A percentile compares a stretch with the other conserved stretches of the same genome.
Evolutionary conservation across 2,113 vertebrate species (phyloP).

Genomic region (Butorides virescens): DNA sequence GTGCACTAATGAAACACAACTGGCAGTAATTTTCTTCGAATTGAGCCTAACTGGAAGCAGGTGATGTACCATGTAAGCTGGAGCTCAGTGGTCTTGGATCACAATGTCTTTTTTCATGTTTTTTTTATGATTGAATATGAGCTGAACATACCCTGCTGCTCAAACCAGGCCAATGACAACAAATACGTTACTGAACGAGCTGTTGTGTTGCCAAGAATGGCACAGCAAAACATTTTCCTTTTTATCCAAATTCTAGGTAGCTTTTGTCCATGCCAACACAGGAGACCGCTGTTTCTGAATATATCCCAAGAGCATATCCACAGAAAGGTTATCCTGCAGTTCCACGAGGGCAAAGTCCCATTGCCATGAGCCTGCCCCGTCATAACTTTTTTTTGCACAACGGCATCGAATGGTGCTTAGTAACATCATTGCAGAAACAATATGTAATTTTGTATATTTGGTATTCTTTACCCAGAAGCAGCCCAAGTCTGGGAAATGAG

Average conservation of each 20-base stretch:
- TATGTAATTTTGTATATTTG: neutral
- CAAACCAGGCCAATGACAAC: neutral
- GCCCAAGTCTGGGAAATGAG: neutral
- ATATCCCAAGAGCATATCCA: neutral
- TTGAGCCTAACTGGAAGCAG: constrained; percentile 5
- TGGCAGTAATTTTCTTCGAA: neutral
- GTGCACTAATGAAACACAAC: constrained; percentile 1
- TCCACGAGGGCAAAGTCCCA: neutral
- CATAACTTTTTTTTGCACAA: neutral
- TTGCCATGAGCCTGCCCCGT: neutral
- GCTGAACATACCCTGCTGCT: neutral
- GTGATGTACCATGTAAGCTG: neutral
- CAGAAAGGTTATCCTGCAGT: neutral
- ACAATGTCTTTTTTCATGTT: neutral
- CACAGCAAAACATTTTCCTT: constrained; percentile 14
- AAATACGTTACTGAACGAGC: neutral
- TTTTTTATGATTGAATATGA: neutral
- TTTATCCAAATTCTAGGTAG: neutral
- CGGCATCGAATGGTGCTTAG: neutral
- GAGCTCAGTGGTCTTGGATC: neutral
- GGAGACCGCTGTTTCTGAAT: neutral
- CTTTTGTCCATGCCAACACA: neutral
- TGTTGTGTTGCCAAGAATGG: neutral
- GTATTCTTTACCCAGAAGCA: neutral
- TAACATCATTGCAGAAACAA: neutral